These are phyloP conservation scores for Noturus placidus DNA, from an alignment of 2,113 vertebrate species.

Conservation along the genomic window DNA sequence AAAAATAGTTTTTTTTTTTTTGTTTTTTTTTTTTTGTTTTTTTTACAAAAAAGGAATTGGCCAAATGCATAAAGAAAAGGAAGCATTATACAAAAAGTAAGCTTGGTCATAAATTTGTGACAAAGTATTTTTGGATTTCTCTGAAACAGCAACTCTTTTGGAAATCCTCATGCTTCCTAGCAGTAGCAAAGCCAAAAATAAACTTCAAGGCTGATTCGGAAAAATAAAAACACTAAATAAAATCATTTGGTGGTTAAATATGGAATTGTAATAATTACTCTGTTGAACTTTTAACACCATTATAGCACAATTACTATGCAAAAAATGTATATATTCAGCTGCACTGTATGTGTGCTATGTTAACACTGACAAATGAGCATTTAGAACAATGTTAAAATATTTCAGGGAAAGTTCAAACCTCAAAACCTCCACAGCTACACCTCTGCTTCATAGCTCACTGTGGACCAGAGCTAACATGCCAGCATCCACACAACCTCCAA, in stretches of 20 bases:
- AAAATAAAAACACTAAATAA: neutral
- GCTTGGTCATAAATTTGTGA: neutral
- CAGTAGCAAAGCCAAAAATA: neutral
- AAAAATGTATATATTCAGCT: neutral
- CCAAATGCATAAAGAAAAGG: neutral
- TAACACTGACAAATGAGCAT: neutral
- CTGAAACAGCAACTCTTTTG: neutral
- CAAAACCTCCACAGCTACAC: slow-evolving; percentile 16
- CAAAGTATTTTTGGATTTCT: slow-evolving; percentile 2
- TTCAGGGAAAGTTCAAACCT: neutral
- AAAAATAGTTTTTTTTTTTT: neutral
- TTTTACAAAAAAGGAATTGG: neutral
- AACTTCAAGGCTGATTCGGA: neutral
- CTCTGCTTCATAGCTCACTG: neutral
- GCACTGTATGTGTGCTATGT: neutral
- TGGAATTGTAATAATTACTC: neutral
- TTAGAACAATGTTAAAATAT: neutral
- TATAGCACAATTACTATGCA: neutral
- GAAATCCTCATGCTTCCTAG: neutral
- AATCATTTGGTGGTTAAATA: neutral
- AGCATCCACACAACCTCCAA: slow-evolving; percentile 12
- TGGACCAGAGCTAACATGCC: slow-evolving; percentile 1
- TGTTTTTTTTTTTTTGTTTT: neutral
- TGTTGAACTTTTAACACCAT: neutral
- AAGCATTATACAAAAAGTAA: neutral